Percentiles rank a stretch among this genome's conserved stretches.
phyloP scores from a whole-genome alignment of 2,113 vertebrate genomes.

The Sinocyclocheilus rhinocerous region DNA sequence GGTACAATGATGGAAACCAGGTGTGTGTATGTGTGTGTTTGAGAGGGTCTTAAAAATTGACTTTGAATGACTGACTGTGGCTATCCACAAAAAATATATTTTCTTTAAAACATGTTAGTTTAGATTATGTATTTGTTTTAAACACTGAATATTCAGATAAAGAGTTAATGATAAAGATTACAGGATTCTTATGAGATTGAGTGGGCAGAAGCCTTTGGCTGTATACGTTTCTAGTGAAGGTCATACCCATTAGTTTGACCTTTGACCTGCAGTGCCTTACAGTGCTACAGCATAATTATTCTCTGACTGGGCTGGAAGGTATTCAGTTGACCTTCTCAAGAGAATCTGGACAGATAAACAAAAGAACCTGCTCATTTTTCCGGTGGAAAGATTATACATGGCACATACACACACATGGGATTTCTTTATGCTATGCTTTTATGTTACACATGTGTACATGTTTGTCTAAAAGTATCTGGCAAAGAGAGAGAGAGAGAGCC shows the following conservation, averaged over 20 bases:
- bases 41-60: not conserved
- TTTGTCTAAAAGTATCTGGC: not conserved
- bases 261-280: not conserved
- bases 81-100: not conserved
- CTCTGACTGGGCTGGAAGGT: slow-evolving; percentile 13
- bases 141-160: not conserved
- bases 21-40: slow-evolving; percentile 31
- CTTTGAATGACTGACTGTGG: not conserved
- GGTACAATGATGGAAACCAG: slow-evolving; percentile 51
- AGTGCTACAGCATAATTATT: not conserved
- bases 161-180: not conserved
- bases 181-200: not conserved
- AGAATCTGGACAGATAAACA: not conserved
- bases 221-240: slow-evolving; percentile 4
- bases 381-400: not conserved
- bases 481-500: not conserved
- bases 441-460: slow-evolving; percentile 10
- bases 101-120: not conserved
- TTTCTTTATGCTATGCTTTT: not conserved
- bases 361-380: not conserved
- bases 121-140: not conserved
- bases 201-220: slow-evolving; percentile 36
- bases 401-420: not conserved
- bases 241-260: slow-evolving; percentile 25
- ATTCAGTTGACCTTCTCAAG: slow-evolving; percentile 1